These are phyloP conservation scores for Lithophane leautieri DNA, from an alignment of 2,888 invertebrate species.

Conservation along the genomic window DNA sequence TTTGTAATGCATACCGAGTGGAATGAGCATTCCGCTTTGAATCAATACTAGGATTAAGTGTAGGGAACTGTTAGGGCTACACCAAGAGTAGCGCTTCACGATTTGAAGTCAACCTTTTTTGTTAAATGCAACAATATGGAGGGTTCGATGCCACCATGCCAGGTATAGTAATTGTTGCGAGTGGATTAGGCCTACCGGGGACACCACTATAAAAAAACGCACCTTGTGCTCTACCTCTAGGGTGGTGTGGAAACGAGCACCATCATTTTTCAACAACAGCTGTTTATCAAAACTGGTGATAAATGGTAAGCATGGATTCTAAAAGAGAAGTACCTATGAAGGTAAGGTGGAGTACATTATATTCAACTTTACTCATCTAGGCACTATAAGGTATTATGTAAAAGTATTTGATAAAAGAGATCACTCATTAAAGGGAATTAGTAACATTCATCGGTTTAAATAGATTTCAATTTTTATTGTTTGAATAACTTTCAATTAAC, in stretches of 20 bases:
- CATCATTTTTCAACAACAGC: neutral
- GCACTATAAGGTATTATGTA: neutral
- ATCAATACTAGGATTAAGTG: slow-evolving; percentile 27
- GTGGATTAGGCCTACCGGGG: slow-evolving; percentile 66
- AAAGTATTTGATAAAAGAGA: neutral
- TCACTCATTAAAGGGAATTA: no score
- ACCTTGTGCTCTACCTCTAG: slow-evolving; percentile 63
- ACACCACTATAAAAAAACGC: slow-evolving; percentile 68
- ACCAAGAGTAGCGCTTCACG: slow-evolving; percentile 2
- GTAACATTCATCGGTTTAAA: no score
- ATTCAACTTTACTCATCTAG: no score
- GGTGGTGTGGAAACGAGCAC: slow-evolving; percentile 67
- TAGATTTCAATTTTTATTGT: no score
- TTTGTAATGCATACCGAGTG: slow-evolving; percentile 54
- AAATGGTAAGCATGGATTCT: neutral
- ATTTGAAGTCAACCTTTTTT: slow-evolving; percentile 1
- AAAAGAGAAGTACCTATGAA: neutral
- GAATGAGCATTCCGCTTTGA: slow-evolving; percentile 39
- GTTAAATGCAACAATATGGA: slow-evolving; percentile 32
- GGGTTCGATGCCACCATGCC: slow-evolving; percentile 37
- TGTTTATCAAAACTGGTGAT: neutral
- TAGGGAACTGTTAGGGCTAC: slow-evolving; percentile 40
- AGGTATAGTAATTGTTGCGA: slow-evolving; percentile 38
- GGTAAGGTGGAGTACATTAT: neutral
- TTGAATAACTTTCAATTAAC: no score